phyloP scores from a whole-genome alignment of 2,888 invertebrate species.

The Heliothis peltigera region DNA sequence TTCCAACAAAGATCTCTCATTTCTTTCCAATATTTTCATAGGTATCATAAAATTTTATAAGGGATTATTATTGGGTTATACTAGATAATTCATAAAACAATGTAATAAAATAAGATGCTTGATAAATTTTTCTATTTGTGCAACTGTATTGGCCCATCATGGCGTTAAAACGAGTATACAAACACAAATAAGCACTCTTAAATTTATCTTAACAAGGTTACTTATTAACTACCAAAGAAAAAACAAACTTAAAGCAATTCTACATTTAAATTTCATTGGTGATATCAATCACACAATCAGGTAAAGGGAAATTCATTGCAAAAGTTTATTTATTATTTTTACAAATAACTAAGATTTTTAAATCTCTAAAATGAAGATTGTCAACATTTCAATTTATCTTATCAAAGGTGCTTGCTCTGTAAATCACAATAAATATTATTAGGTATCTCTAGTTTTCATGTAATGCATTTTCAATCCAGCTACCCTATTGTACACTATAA shows the following conservation, averaged over 20 bases:
- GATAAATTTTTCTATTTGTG: constrained; percentile 54
- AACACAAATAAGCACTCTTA: constrained; percentile 61
- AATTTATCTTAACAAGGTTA: constrained; percentile 57
- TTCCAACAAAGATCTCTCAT: constrained; percentile 68
- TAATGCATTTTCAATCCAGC: constrained; percentile 37
- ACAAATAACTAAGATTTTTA: constrained; percentile 38
- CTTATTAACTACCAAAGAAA: constrained; percentile 52
- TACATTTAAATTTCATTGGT: constrained; percentile 50
- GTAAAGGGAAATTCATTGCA: constrained; percentile 24
- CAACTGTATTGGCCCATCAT: constrained; percentile 36
- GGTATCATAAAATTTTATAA: constrained; percentile 45
- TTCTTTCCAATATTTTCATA: constrained; percentile 55
- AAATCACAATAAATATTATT: constrained; percentile 23
- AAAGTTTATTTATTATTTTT: constrained; percentile 34
- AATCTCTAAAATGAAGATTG: constrained; percentile 30
- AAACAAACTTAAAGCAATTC: constrained; percentile 44
- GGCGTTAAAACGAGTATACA: constrained; percentile 31
- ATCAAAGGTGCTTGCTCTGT: constrained; percentile 23
- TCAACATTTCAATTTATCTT: background rate
- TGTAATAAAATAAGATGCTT: constrained; percentile 17
- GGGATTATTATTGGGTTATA: constrained; percentile 37
- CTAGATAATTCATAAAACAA: constrained; percentile 36
- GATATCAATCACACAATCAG: constrained; percentile 53
- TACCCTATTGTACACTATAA: constrained; percentile 47
- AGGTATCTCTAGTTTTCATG: constrained; percentile 6